A percentile compares a stretch with the other conserved stretches of the same genome.
Conservation (phyloP, 35 echinoderm and acorn worm species). For the Strongylocentrotus purpuratus region DNA sequence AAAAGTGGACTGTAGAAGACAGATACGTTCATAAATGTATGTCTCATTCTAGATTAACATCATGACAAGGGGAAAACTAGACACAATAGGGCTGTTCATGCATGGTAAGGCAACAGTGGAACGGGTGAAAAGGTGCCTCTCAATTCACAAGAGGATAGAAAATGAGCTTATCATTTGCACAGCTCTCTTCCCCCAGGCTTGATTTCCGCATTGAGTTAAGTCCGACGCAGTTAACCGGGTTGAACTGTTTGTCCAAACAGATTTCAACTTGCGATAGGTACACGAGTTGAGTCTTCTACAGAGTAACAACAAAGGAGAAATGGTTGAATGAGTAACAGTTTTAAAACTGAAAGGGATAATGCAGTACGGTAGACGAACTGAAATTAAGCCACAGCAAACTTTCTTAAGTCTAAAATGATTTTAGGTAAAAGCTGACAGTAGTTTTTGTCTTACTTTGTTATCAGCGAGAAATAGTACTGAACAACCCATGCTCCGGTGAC, state of each 20-base stretch:
- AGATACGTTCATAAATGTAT: not conserved
- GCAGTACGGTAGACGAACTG: no score
- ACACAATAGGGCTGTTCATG: not conserved
- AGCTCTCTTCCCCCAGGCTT: not conserved
- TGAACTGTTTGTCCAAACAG: slow-evolving; percentile 10
- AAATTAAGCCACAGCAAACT: no score
- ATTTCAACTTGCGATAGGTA: not conserved
- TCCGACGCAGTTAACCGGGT: not conserved
- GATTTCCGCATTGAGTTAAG: not conserved
- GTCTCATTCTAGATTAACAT: no score
- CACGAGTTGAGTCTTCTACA: not conserved
- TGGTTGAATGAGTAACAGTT: not conserved
- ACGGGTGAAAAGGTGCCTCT: not conserved
- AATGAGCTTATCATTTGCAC: not conserved
- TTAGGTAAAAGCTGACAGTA: no score
- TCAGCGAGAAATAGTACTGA: no score
- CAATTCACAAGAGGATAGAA: not conserved
- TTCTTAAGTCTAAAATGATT: no score
- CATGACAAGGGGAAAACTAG: no score
- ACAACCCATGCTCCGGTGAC: no score
- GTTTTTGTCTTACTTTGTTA: no score
- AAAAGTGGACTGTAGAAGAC: not conserved
- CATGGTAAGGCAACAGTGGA: not conserved
- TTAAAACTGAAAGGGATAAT: not conserved
- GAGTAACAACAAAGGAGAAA: not conserved